phyloP scores from a whole-genome alignment of 2,797 vertebrate genomes.

The Ambastaia sidthimunki region DNA sequence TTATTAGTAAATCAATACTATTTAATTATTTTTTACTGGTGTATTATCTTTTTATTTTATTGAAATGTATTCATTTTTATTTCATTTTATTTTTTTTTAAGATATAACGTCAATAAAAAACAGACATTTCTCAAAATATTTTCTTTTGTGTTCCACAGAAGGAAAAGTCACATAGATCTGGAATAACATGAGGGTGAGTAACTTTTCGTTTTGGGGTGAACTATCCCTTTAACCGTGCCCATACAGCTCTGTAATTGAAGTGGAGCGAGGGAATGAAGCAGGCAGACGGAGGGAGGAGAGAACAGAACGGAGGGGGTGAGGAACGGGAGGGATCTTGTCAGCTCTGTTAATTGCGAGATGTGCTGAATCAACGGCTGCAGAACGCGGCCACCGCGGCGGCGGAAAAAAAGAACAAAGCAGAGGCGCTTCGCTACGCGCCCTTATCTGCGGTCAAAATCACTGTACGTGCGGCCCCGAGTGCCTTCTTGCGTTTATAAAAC shows the following conservation, averaged over 20 bases:
- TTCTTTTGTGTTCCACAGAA: too few species aligned
- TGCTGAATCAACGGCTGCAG: slow-evolving; percentile 48
- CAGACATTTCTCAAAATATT: not conserved
- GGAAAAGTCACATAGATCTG: too few species aligned
- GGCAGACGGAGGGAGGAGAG: slow-evolving; percentile 38
- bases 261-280: slow-evolving; percentile 34
- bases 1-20: too few species aligned
- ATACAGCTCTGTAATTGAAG: slow-evolving; percentile 47
- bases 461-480: not conserved
- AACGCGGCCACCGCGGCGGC: slow-evolving; percentile 9
- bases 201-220: too few species aligned
- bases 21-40: too few species aligned
- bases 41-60: too few species aligned
- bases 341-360: slow-evolving; percentile 45
- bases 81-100: not conserved
- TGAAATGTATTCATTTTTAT: not conserved
- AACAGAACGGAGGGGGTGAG: slow-evolving; percentile 29
- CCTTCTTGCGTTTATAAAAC: slow-evolving; percentile 3
- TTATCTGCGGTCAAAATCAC: slow-evolving; percentile 12
- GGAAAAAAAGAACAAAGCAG: slow-evolving; percentile 20
- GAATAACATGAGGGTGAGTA: too few species aligned
- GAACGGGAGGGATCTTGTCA: slow-evolving; percentile 45
- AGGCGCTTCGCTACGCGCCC: not conserved
- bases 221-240: slow-evolving; percentile 3
- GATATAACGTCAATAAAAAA: not conserved